These are phyloP conservation scores for Drosophila percnosoma DNA, from an alignment of 2,888 invertebrate genomes.

Conservation along the genomic window DNA sequence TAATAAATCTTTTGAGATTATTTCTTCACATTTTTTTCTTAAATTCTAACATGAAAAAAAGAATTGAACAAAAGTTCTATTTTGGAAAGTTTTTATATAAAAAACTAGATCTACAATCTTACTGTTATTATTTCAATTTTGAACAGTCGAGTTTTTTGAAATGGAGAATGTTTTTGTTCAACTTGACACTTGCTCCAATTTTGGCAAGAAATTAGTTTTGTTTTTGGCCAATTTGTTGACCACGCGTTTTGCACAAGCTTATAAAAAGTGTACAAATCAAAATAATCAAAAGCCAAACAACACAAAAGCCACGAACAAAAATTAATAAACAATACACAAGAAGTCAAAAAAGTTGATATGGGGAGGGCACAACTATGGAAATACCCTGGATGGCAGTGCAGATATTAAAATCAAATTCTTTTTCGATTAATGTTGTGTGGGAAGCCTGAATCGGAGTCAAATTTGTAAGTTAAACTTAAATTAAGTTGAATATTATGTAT, in stretches of 20 bases:
- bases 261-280: slow-evolving; percentile 37
- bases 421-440: not conserved
- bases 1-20: not conserved
- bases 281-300: slow-evolving; percentile 42
- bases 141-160: not conserved
- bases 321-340: slow-evolving; percentile 17
- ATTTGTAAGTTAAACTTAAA: not conserved
- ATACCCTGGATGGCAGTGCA: slow-evolving; percentile 12
- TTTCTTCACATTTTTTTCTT: too few relatives aligned
- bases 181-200: slow-evolving; percentile 57
- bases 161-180: slow-evolving; percentile 43
- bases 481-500: not conserved
- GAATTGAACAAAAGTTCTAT: not conserved
- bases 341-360: not conserved
- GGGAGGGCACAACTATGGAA: not conserved
- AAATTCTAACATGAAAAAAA: too few relatives aligned
- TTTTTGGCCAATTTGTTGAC: slow-evolving; percentile 48
- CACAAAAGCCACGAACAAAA: slow-evolving; percentile 24
- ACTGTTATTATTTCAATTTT: not conserved
- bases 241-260: slow-evolving; percentile 33
- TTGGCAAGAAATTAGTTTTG: slow-evolving; percentile 39
- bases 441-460: not conserved
- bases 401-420: not conserved
- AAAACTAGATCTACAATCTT: not conserved
- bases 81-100: not conserved